Evolutionary conservation across 2,888 invertebrate genomes (phyloP).

Genomic region (Lucinisca nassula): DNA sequence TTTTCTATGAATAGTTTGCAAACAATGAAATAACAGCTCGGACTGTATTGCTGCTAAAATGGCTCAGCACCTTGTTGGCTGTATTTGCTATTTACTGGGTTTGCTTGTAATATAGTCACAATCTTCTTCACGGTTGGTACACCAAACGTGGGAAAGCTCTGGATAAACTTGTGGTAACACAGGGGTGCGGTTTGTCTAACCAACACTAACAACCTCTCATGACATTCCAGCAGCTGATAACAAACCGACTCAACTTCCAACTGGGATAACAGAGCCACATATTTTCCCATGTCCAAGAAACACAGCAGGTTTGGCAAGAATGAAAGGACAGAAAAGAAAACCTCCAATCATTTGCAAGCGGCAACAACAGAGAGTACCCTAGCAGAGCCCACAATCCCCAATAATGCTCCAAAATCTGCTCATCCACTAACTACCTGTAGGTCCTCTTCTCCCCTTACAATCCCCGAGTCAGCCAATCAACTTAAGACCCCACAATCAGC

Average conservation of each 20-base stretch:
- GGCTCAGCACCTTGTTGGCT: neutral
- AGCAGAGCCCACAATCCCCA: constrained; percentile 1
- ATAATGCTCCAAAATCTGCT: constrained; percentile 4
- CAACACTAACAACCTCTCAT: neutral
- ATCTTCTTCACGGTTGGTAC: neutral
- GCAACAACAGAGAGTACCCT: neutral
- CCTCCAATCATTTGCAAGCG: neutral
- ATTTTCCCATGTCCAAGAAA: neutral
- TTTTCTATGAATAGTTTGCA: neutral
- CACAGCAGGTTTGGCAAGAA: constrained; percentile 16
- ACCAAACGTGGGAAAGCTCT: constrained; percentile 10
- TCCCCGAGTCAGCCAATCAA: neutral
- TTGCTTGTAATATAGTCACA: neutral
- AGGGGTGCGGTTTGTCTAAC: constrained; percentile 11
- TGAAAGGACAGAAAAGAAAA: constrained; percentile 1
- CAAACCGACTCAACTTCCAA: constrained; percentile 1
- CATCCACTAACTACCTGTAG: neutral
- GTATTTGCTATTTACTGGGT: neutral
- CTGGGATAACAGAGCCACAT: constrained; percentile 19
- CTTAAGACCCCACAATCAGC: neutral
- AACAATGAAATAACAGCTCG: neutral
- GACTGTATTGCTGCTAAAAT: neutral
- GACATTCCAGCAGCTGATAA: constrained; percentile 17
- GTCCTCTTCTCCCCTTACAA: neutral
- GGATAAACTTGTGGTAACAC: constrained; percentile 19